These are phyloP conservation scores for Bothrops jararaca DNA, from an alignment of 2,113 vertebrate genomes.

Conservation along the genomic window DNA sequence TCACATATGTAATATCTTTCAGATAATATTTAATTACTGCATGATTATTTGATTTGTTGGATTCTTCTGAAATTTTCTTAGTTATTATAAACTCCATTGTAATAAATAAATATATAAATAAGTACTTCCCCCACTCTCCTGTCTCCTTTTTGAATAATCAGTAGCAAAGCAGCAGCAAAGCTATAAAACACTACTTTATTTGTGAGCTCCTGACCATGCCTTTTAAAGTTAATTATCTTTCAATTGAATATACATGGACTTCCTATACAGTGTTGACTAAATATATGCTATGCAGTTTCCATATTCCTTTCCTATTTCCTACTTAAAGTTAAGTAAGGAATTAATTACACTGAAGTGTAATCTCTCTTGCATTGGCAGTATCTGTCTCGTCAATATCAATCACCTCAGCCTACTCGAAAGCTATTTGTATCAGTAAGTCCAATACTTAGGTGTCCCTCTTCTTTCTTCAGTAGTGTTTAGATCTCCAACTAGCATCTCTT, in stretches of 20 bases:
- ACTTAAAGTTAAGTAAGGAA: neutral
- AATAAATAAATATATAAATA: neutral
- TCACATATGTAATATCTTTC: neutral
- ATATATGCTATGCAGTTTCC: neutral
- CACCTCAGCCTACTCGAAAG: neutral
- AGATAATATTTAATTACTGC: neutral
- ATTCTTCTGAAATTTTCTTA: neutral
- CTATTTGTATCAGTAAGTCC: neutral
- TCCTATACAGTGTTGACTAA: neutral
- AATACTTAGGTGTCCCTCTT: neutral
- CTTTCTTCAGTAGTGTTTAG: neutral
- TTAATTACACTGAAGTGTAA: neutral
- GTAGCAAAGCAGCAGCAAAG: neutral
- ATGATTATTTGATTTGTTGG: neutral
- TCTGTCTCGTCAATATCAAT: neutral
- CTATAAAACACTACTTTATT: neutral
- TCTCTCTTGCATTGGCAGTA: neutral
- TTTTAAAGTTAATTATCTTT: neutral
- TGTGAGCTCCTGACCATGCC: neutral
- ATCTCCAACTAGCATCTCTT: neutral
- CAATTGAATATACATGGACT: neutral
- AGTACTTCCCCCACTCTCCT: neutral
- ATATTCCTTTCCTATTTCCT: neutral
- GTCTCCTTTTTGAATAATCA: neutral
- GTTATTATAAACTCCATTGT: neutral